phyloP scores from a whole-genome alignment of 2,888 invertebrate species.

The Ctenicera cuprea region DNA sequence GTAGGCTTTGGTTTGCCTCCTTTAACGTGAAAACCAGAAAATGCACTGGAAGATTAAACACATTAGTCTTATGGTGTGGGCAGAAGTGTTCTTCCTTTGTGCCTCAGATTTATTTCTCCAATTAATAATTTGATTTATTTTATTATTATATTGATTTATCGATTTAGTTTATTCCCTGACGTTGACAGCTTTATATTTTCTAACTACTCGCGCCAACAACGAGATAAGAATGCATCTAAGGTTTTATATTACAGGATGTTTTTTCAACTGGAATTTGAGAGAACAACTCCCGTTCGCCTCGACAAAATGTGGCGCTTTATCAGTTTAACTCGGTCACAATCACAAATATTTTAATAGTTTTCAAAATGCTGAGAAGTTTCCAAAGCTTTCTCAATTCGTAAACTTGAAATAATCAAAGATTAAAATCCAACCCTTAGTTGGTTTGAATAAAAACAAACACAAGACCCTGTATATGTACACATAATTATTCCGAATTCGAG shows the following conservation, averaged over 20 bases:
- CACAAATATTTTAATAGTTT: no score
- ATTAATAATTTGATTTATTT: conserved; percentile 61
- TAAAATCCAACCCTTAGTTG: no score
- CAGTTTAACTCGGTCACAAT: no score
- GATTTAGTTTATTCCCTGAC: conserved; percentile 34
- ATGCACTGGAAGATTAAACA: conserved; percentile 33
- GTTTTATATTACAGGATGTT: neutral
- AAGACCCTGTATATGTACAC: no score
- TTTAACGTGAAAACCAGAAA: conserved; percentile 26
- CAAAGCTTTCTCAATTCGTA: no score
- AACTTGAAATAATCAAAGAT: no score
- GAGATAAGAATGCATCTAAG: conserved; percentile 7
- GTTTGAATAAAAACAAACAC: no score
- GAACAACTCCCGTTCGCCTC: neutral
- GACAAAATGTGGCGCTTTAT: no score
- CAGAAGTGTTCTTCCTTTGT: conserved; percentile 39
- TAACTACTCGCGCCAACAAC: neutral
- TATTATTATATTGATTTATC: conserved; percentile 59
- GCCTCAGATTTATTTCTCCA: conserved; percentile 53
- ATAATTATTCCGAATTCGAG: no score
- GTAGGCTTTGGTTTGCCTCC: conserved; percentile 3
- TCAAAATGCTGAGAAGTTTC: no score
- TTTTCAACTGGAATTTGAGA: neutral
- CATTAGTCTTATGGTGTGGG: conserved; percentile 41
- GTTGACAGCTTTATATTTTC: conserved; percentile 22